Evolutionary conservation across 2,888 invertebrate species (phyloP).

Genomic region (Amblyjoppa fuscipennis): DNA sequence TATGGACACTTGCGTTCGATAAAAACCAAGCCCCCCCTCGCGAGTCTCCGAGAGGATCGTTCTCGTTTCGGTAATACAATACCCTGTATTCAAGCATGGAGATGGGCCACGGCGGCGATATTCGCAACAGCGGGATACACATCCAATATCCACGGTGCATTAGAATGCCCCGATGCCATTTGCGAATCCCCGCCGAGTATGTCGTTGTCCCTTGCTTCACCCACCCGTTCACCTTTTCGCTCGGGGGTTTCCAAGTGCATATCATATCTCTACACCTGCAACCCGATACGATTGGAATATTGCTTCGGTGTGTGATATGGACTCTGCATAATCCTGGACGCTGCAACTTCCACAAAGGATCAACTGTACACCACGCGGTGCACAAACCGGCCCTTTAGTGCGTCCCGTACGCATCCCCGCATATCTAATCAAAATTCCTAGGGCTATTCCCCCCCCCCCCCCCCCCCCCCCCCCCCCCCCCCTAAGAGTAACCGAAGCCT

Average conservation of each 20-base stretch:
- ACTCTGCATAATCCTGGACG: neutral
- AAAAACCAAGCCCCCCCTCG: conserved; percentile 8
- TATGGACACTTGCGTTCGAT: neutral
- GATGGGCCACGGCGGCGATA: conserved; percentile 5
- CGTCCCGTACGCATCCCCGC: conserved; percentile 38
- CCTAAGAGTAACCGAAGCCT: conserved; percentile 1
- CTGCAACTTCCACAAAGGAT: neutral
- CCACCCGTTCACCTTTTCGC: conserved; percentile 15
- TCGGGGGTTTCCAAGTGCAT: neutral
- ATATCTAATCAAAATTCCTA: conserved; percentile 64
- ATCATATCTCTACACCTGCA: conserved; percentile 12
- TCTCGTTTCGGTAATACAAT: conserved; percentile 39
- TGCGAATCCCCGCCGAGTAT: conserved; percentile 27
- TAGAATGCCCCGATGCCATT: conserved; percentile 45
- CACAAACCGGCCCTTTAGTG: neutral
- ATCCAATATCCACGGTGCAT: conserved; percentile 49
- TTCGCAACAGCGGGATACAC: conserved; percentile 14
- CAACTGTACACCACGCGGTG: neutral
- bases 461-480: neutral
- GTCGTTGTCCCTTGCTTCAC: conserved; percentile 18
- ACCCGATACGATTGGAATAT: conserved; percentile 13
- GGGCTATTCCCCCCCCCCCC: conserved; percentile 33
- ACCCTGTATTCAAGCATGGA: conserved; percentile 15
- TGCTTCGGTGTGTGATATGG: conserved; percentile 3
- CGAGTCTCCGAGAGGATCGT: conserved; percentile 27